Base-by-base conservation (phyloP, 2,888 invertebrate genomes). In the Tinea semifulvella region DNA sequence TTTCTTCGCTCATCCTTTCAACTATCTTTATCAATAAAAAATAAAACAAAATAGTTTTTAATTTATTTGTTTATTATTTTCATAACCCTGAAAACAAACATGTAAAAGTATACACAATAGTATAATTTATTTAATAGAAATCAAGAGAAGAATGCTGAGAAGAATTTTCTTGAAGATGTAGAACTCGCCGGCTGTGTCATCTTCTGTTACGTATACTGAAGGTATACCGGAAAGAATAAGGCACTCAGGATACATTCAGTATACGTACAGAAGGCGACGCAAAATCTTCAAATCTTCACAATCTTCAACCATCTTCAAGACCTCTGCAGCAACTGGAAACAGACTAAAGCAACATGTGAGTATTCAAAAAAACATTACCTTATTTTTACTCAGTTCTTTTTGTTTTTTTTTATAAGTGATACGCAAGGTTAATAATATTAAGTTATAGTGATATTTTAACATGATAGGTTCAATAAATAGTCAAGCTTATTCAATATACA, bases 161-260 rank as follows among this genome's bases (percentile, higher is more conserved):
- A 11, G 6, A 2, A 31, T 3, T 7, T 6, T 31, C 31, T 31
- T 31, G 13, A 13, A 11, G 31, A 13, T 18, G 36, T n/a, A n/a
- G 16, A 36, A 22, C 25, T n/a, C 36, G 36, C 6, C 4, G 36
- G 88, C 68, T 73, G 93, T 94, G 92, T 88, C 88, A 89, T 91
- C 93, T 94, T 94, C 93, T 94, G 94, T 94, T 95, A 96, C 95
- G 95, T 96, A 96, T 96, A 95, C 94, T 94, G 94, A 95, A 95
- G 94, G 95, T 96, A 96, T 95, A 95, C 95, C 95, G 94, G 95
- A 95, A 90, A 92, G 88, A 80, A 76, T 80, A 87, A 88, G 84
- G 91, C 94, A 94, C 94, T 95, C 95, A 95, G 95, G 95, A 95
- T 95, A 96, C 95, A 95, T 95, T 95, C 94, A 95, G 95, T 96